Evolutionary conservation across 2,113 vertebrate genomes (phyloP).

Genomic region (Lanius collurio): DNA sequence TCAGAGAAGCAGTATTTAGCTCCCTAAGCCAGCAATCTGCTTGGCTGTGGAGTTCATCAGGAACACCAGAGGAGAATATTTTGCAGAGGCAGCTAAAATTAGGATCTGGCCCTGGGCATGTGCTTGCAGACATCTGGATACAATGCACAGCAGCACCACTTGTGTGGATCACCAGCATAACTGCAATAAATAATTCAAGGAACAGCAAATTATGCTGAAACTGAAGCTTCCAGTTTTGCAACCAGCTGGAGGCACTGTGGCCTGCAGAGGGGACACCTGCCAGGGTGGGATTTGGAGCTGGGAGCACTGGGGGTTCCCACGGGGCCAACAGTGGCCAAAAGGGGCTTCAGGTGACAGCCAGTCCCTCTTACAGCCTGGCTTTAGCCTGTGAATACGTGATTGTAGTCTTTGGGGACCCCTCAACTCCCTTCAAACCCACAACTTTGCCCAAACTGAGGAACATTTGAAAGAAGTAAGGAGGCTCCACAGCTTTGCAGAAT

Average conservation of each 20-base stretch:
- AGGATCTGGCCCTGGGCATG: neutral
- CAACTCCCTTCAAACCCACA: neutral
- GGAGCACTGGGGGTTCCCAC: neutral
- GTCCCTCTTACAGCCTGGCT: neutral
- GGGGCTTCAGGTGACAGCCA: neutral
- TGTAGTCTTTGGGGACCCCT: neutral
- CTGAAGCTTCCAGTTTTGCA: neutral
- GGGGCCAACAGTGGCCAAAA: accelerated
- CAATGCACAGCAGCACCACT: neutral
- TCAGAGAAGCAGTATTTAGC: neutral
- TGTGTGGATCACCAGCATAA: neutral
- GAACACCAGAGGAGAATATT: neutral
- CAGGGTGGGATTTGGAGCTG: neutral
- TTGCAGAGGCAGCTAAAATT: conserved; percentile 11
- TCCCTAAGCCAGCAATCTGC: neutral
- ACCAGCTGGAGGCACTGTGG: neutral
- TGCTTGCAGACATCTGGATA: conserved; percentile 21
- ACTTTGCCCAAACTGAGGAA: neutral
- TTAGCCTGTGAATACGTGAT: neutral
- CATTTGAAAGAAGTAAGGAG: neutral
- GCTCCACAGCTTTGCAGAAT: neutral
- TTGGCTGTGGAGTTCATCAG: neutral
- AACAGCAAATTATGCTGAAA: neutral
- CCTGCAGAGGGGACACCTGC: neutral
- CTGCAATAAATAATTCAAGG: conserved; percentile 44